Evolutionary conservation across 2,888 invertebrate species (phyloP).

Genomic region (Diaprepes abbreviatus): DNA sequence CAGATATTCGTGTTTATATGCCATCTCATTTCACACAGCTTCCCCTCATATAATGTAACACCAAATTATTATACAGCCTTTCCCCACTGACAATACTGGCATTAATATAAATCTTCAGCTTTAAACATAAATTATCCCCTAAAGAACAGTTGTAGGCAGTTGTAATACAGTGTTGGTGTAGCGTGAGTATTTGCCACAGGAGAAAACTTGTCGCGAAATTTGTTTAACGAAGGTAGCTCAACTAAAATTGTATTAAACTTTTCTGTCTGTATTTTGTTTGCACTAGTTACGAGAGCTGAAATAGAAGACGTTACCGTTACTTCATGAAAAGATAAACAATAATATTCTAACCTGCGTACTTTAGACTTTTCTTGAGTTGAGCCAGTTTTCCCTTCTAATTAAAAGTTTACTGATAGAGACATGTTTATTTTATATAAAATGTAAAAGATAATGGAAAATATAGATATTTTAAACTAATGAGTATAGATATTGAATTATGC

Average conservation of each 20-base stretch:
- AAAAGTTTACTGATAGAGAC: too few species aligned
- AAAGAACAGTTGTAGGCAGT: slow-evolving; percentile 47
- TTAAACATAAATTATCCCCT: slow-evolving; percentile 47
- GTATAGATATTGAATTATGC: too few species aligned
- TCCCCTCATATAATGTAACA: not conserved
- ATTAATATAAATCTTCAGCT: slow-evolving; percentile 43
- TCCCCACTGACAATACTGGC: slow-evolving; percentile 35
- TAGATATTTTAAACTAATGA: too few species aligned
- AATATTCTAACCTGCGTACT: too few species aligned
- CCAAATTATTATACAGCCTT: not conserved
- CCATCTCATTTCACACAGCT: not conserved
- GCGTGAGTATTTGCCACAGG: slow-evolving; percentile 25
- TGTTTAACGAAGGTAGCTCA: slow-evolving; percentile 23
- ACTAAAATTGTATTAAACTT: not conserved
- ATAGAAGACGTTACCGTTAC: not conserved
- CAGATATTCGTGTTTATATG: not conserved
- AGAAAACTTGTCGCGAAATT: slow-evolving; percentile 27
- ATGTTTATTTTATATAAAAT: too few species aligned
- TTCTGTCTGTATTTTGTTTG: not conserved
- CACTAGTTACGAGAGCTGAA: not conserved
- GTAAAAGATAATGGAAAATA: too few species aligned
- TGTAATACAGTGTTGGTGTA: slow-evolving; percentile 43
- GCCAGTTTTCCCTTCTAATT: too few species aligned
- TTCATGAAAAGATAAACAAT: too few species aligned
- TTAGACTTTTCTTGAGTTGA: too few species aligned